Evolutionary conservation across 2,888 invertebrate genomes (phyloP).

Genomic region (Dolichopus griseipennis): DNA sequence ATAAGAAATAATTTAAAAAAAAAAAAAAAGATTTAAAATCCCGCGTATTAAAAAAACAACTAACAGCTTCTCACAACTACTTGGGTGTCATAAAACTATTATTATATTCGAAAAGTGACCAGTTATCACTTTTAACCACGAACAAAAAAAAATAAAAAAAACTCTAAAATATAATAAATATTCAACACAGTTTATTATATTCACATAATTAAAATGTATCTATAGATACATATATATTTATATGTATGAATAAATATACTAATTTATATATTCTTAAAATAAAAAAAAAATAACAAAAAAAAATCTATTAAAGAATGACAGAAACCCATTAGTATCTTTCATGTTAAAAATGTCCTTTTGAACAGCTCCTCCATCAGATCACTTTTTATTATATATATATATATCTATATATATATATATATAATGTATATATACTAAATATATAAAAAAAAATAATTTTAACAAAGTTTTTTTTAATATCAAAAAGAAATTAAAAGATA

Average conservation of each 20-base stretch:
- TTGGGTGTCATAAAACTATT: slow-evolving; percentile 4
- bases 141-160: too few relatives aligned
- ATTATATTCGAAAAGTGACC: neutral
- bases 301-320: neutral
- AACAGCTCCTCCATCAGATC: neutral
- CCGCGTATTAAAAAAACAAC: neutral
- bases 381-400: neutral
- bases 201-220: too few relatives aligned
- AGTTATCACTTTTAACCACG: neutral
- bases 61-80: neutral
- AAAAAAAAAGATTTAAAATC: neutral
- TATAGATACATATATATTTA: neutral
- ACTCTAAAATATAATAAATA: too few relatives aligned
- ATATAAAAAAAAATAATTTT: too few relatives aligned
- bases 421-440: neutral
- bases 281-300: neutral
- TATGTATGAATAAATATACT: neutral
- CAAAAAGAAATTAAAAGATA: too few relatives aligned
- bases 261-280: neutral
- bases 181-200: too few relatives aligned
- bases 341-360: slow-evolving; percentile 2
- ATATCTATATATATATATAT: neutral
- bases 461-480: too few relatives aligned
- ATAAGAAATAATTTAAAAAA: neutral
- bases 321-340: slow-evolving; percentile 6